phyloP scores from a whole-genome alignment of 2,888 invertebrate species.

The Cataglyphis albicans region DNA sequence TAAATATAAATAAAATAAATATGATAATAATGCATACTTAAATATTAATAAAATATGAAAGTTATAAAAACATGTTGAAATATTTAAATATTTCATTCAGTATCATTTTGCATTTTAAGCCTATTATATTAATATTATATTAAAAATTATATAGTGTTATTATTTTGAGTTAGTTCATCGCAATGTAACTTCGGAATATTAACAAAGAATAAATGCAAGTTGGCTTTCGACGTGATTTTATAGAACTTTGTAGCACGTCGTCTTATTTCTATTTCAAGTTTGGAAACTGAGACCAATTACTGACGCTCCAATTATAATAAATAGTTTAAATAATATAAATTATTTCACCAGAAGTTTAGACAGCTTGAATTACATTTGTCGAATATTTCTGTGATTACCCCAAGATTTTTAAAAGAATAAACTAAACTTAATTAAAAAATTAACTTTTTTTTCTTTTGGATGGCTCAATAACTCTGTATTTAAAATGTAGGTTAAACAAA shows the following conservation, averaged over 20 bases:
- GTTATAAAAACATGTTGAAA: background rate
- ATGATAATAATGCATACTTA: background rate
- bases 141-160: slow-evolving; percentile 12
- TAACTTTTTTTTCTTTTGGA: slow-evolving; percentile 5
- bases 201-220: background rate
- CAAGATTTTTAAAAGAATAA: slow-evolving; percentile 24
- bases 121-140: too few relatives aligned
- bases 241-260: background rate
- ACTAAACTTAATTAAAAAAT: slow-evolving; percentile 40
- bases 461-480: background rate
- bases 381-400: background rate
- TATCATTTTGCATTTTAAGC: background rate
- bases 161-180: background rate
- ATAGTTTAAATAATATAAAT: slow-evolving; percentile 28
- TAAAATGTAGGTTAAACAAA: slow-evolving; percentile 4
- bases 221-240: background rate
- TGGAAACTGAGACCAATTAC: slow-evolving; percentile 17
- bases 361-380: background rate
- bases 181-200: background rate
- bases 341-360: slow-evolving; percentile 10
- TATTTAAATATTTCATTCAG: slow-evolving; percentile 1
- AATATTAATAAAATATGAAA: background rate
- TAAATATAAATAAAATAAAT: background rate
- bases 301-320: slow-evolving; percentile 23
- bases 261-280: background rate